Base-by-base conservation (phyloP, 1,140 invertebrate genomes). In the Ceratina japonica region DNA sequence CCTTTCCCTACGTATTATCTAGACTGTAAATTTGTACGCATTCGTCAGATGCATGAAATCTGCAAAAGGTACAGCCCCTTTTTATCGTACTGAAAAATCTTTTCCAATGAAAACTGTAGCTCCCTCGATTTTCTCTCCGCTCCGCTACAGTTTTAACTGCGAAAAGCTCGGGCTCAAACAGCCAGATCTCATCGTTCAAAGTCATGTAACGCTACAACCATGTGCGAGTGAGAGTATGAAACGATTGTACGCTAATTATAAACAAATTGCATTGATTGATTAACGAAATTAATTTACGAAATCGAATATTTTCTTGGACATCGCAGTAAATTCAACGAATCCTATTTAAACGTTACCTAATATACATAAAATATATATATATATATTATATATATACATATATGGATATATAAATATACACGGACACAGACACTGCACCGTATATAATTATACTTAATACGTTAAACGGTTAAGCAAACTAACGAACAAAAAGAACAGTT, bases 251-350 rank as follows among this genome's bases (percentile, higher is more conserved):
- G 63, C 8, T 69, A 20, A 49, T 44, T 44, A 44, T 44, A 7
- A 44, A n/a, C n/a, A 44, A 44, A 44, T 44, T 44, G 37, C 37
- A 44, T 44, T 44, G 37, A 44, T 44, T 44, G 37, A 44, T 44
- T 44, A 44, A 44, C 49, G 37, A 68, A 16, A n/a, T 27, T 58
- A 10, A 44, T 44, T 44, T 44, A 52, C 7, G 24, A 31, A 31
- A 59, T 37, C 54, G 2, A 18, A 22, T 10, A 63, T 77, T 77
- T 52, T 13, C 51, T 71, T 70, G 59, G 13, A 44, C n/a, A 61
- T 76, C 65, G 49, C 66, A 54, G 54, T 58, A 63, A 77, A 69
- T 77, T 77, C 75, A 77, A 78, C 75, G 75, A 78, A 78, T 78
- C 69, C 59, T 78, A 77, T 20, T 77, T 71, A 49, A 56, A 78